Evolutionary conservation across 1,140 invertebrate genomes (phyloP).

Genomic region (Penaeus vannamei): DNA sequence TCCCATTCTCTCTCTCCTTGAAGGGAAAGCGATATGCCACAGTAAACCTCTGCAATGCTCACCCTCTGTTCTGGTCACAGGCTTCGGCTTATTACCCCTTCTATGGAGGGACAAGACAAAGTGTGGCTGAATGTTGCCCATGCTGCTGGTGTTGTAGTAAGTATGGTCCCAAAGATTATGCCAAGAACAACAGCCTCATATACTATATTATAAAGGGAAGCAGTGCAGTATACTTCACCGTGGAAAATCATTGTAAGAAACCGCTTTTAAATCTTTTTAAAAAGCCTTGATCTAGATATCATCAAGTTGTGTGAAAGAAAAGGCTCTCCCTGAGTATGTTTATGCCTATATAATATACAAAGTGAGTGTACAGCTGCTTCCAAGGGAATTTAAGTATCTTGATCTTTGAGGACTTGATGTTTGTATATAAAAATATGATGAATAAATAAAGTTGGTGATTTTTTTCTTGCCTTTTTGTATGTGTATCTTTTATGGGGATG

Average conservation of each 20-base stretch:
- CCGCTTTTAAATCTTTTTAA: no score
- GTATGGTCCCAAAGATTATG: conserved; percentile 45
- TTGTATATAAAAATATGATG: conserved; percentile 66
- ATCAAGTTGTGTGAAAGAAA: no score
- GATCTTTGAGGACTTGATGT: conserved; percentile 53
- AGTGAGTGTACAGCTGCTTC: conserved; percentile 50
- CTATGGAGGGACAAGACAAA: conserved; percentile 57
- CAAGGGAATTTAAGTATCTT: conserved; percentile 26
- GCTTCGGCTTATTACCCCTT: conserved; percentile 48
- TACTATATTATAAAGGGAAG: neutral
- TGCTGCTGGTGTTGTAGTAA: conserved; percentile 27
- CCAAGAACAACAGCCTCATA: conserved; percentile 1
- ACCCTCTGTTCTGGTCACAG: no score
- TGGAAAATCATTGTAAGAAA: no score
- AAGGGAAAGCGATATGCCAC: conserved; percentile 8
- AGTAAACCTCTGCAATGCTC: neutral
- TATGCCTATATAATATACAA: conserved; percentile 49
- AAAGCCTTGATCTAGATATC: no score
- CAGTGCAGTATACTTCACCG: no score
- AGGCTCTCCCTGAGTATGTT: neutral
- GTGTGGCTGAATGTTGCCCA: conserved; percentile 36
- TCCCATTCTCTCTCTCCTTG: neutral
- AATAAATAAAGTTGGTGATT: conserved; percentile 63
- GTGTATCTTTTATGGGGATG: no score
- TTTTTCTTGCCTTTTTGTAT: conserved; percentile 58